Evolutionary conservation across 2,113 vertebrate genomes (phyloP).

Genomic region (Craseonycteris thonglongyai): DNA sequence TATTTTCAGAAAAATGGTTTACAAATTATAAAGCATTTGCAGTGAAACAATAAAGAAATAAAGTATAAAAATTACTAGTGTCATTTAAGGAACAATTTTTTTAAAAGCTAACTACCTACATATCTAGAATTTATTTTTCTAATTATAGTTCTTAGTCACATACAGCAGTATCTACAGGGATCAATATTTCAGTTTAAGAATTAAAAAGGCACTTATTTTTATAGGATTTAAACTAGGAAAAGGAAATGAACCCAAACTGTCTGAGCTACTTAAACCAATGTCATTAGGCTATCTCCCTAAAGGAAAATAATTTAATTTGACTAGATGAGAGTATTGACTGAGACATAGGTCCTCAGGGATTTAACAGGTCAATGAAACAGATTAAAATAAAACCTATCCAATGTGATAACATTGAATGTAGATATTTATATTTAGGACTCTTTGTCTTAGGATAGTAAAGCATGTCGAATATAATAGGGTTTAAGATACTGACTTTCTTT

Average conservation of each 20-base stretch:
- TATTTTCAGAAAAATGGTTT: background rate
- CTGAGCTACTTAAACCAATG: constrained; percentile 47
- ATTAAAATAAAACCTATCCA: constrained; percentile 25
- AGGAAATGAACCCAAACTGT: constrained; percentile 16
- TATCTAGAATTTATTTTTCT: background rate
- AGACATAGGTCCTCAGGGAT: background rate
- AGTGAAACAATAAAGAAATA: background rate
- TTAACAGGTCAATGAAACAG: constrained; percentile 26
- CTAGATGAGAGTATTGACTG: constrained; percentile 17
- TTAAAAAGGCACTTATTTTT: background rate
- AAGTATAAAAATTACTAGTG: background rate
- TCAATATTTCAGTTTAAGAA: background rate
- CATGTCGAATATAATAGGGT: background rate
- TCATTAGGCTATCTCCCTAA: constrained; percentile 36
- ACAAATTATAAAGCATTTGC: background rate
- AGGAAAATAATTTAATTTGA: constrained; percentile 53
- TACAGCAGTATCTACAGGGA: background rate
- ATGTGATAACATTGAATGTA: background rate
- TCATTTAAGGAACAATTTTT: background rate
- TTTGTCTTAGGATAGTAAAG: background rate
- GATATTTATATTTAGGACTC: background rate
- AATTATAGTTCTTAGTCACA: background rate
- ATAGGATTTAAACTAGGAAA: constrained; percentile 6
- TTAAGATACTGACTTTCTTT: background rate
- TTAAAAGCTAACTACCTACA: background rate